Base-by-base conservation (phyloP, 1,140 invertebrate species). In the Oryctes rhinoceros region DNA sequence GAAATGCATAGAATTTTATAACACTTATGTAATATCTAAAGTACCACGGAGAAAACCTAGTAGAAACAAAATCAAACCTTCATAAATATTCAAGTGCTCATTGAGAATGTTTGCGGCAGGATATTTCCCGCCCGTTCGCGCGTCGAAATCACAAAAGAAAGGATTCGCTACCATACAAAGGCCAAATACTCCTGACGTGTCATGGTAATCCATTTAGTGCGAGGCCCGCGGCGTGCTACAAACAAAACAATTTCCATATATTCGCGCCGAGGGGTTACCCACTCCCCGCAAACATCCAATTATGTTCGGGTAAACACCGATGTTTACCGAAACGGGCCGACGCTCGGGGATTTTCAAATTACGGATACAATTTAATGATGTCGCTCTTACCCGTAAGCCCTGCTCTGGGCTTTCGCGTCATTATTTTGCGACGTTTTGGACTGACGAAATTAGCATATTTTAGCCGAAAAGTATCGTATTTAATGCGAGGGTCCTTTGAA, bases 191-290 rank as follows among this genome's bases (percentile, higher is more conserved):
- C 53, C 53, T 59, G 53, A 59, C 53, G 53, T 59, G 53, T 59
- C 53, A 18, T 15, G 15, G 53, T 59, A 59, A 59, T 59, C 53
- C 53, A 59, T 59, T 59, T 59, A 59, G 53, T 59, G 53, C n/a
- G 53, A 18, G 53, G 53, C 53, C 53, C 53, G 53, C 53, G 53
- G 53, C 53, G 18, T 15, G 53, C n/a, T 59, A n/a, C 53, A 59
- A 59, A 59, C 53, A 59, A 59, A 59, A 59, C 53, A 59, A 59
- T 59, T 59, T 59, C 53, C 53, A 59, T 59, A 59, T 59, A 59
- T 59, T 59, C 53, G 53, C 53, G 7, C 53, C 53, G 53, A 59
- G 53, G 18, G 53, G 53, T n/a, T 59, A 59, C 53, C n/a, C 53
- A 59, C 53, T 20, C 53, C 53, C 53, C 53, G 53, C 53, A 59